Evolutionary conservation across 2,113 vertebrate species (phyloP).

Genomic region (Campylomormyrus tamandua): DNA sequence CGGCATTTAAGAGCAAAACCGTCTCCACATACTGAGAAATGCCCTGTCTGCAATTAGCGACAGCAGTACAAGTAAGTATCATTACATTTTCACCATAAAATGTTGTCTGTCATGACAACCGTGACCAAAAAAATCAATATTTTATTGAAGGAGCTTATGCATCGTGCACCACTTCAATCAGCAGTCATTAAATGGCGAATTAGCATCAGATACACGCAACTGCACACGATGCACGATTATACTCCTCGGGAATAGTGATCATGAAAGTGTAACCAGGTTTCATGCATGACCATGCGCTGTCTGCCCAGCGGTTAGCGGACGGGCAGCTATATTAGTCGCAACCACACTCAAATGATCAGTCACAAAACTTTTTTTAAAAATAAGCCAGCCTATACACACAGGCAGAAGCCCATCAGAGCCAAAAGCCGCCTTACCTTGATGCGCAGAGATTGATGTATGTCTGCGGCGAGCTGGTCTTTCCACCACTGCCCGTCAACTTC

Average conservation of each 20-base stretch:
- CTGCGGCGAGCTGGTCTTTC: slow-evolving; percentile 64
- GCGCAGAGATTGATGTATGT: slow-evolving; percentile 61
- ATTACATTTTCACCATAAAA: not conserved
- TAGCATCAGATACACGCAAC: not conserved
- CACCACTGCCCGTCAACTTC: slow-evolving; percentile 65
- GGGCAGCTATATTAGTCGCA: not conserved
- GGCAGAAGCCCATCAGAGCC: not conserved
- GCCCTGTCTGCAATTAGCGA: not conserved
- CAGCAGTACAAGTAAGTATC: not conserved
- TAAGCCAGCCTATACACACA: not conserved
- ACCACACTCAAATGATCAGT: not conserved
- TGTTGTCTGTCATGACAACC: not conserved
- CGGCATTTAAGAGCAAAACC: not conserved
- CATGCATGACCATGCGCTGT: not conserved
- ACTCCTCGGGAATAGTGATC: not conserved
- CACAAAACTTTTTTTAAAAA: not conserved
- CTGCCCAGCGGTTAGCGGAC: not conserved
- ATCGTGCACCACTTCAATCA: not conserved
- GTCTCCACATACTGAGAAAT: not conserved
- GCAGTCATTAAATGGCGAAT: not conserved
- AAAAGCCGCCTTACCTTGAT: slow-evolving; percentile 53
- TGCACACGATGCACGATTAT: not conserved
- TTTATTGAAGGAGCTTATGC: not conserved
- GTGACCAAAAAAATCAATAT: not conserved
- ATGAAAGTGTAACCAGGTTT: not conserved